Percentiles rank a stretch among this genome's conserved stretches.
These are phyloP conservation scores for Coelopa pilipes DNA, from an alignment of 2,888 invertebrate species.

Conservation along the genomic window DNA sequence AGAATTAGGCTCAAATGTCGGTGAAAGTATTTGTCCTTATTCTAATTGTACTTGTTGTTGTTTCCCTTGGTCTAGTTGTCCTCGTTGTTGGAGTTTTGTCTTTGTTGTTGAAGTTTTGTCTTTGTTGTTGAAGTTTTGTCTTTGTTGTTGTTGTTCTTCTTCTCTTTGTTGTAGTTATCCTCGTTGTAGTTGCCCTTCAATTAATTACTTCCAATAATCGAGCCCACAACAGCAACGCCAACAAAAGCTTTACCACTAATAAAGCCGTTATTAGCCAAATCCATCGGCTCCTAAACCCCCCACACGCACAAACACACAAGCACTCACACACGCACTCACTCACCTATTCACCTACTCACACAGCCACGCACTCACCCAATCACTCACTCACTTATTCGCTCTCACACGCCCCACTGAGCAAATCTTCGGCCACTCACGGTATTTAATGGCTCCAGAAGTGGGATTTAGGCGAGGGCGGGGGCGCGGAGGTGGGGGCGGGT, in stretches of 20 bases:
- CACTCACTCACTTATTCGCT: background rate
- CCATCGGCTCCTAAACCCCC: too few species aligned
- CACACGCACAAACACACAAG: background rate
- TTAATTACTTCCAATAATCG: background rate
- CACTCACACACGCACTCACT: background rate
- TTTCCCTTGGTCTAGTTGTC: too few species aligned
- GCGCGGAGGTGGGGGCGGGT: background rate
- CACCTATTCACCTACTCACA: background rate
- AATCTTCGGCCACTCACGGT: background rate
- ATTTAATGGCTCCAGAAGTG: background rate
- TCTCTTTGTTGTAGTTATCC: too few species aligned
- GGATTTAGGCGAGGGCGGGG: too few species aligned
- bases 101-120: too few species aligned
- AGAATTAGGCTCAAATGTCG: too few species aligned
- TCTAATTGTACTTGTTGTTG: too few species aligned
- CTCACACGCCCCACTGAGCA: background rate
- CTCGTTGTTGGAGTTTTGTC: too few species aligned
- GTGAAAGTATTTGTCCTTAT: too few species aligned
- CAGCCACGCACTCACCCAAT: background rate
- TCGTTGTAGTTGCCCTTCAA: background rate
- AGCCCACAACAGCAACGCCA: constrained; percentile 7
- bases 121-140: too few species aligned
- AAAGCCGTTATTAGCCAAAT: too few species aligned
- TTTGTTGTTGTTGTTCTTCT: too few species aligned
- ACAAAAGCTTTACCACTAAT: background rate